Evolutionary conservation across 1,140 invertebrate species (phyloP), one percentile per base, ranked within the genome.

Genomic region (Panagrolaimus sp.): DNA sequence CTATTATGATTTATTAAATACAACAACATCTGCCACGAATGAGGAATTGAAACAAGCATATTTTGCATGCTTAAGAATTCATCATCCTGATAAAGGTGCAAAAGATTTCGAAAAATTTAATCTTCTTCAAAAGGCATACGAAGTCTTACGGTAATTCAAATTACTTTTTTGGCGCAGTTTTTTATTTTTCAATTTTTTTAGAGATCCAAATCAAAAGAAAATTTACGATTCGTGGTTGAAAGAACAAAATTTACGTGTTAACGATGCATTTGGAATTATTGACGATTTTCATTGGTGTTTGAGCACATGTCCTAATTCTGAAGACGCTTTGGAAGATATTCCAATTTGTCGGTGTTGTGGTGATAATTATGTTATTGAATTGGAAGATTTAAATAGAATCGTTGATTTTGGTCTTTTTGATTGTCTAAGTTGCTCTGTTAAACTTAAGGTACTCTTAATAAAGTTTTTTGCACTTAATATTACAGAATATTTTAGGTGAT

Each of bases 401-500:
- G 24, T 73, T 14, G 72, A 73, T 64, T 73, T 72, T 68, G 72
- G 70, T 28, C 45, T 76, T 2, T 64, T 73, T 43, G 72, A 73
- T 75, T 73, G 72, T 43, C 43, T 65, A 12, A 70, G 43, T 15
- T 71, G 70, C 43, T 71, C 70, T 0, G 28, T 71, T 12, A 32
- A 43, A 10, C 47, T 71, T 12, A 73, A 73, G 46, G 70, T 71
- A 4, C 1, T 8, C 24, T 58, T 58, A 7, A 8, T 52, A 12
- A 52, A 28, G 24, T 38, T 21, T 14, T 69, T 17, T n/a, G 8
- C 28, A 65, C 24, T 14, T 0, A 44, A 32, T 15, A n/a, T 65
- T 21, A 45, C 15, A 28, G 63, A 43, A 0, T 43, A 46, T 43
- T 65, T 44, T 24, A 46, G 63, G 38, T 65, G n/a, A 12, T 43